A percentile compares a stretch with the other conserved stretches of the same genome.
These are phyloP conservation scores for Oscheius myriophilus DNA, from an alignment of 2,888 invertebrate species.

Conservation along the genomic window DNA sequence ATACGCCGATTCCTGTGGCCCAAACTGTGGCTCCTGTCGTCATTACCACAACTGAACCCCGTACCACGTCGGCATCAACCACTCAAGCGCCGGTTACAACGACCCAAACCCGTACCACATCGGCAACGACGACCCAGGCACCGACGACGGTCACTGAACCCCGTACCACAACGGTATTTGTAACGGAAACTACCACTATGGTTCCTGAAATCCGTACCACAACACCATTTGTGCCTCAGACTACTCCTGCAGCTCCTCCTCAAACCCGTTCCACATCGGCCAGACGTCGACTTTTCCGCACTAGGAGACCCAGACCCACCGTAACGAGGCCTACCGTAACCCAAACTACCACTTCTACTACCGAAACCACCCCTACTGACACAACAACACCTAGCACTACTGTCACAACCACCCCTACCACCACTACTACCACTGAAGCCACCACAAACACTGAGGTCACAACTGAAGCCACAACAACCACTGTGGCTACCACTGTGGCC, in stretches of 20 bases:
- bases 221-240: neutral
- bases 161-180: conserved; percentile 32
- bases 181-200: conserved; percentile 17
- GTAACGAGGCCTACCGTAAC: conserved; percentile 33
- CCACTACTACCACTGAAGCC: conserved; percentile 21
- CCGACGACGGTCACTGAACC: conserved; percentile 9
- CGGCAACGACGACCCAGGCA: conserved; percentile 29
- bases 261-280: neutral
- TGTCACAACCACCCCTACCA: conserved; percentile 25
- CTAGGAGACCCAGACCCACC: conserved; percentile 27
- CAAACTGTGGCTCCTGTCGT: neutral
- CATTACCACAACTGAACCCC: neutral
- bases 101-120: conserved; percentile 34
- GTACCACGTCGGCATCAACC: neutral
- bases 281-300: no score
- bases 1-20: neutral
- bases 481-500: conserved; percentile 16
- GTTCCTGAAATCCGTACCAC: conserved; percentile 25
- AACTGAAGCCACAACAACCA: conserved; percentile 12
- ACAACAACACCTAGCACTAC: conserved; percentile 29
- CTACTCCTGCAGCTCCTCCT: neutral
- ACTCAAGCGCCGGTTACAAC: conserved; percentile 8
- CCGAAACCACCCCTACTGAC: conserved; percentile 22
- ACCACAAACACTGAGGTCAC: conserved; percentile 15
- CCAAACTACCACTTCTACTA: conserved; percentile 23